These are phyloP conservation scores for Pantherophis guttatus DNA, from an alignment of 2,113 vertebrate species.

Conservation along the genomic window DNA sequence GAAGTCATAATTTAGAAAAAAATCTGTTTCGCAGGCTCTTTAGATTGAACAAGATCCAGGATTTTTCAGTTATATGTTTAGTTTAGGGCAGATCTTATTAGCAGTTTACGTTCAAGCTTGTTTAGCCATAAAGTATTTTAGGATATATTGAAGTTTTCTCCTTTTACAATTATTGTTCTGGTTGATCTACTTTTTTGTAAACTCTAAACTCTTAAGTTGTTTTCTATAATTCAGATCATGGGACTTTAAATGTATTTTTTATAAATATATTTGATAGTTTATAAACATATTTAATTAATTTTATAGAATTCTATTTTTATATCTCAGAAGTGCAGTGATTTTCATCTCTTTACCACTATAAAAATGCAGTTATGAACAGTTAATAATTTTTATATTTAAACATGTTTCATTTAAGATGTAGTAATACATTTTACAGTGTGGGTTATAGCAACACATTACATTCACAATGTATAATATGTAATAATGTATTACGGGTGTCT, in stretches of 20 bases:
- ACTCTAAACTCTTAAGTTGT: slow-evolving; percentile 46
- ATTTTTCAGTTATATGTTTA: background rate
- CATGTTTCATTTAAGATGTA: background rate
- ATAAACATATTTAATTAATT: background rate
- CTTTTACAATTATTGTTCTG: slow-evolving; percentile 45
- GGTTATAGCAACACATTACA: background rate
- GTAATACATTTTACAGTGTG: background rate
- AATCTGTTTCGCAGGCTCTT: slow-evolving; percentile 72
- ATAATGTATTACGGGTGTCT: too few species aligned
- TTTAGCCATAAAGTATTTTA: slow-evolving; percentile 68
- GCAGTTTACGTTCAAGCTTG: slow-evolving; percentile 62
- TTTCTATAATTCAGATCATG: slow-evolving; percentile 22
- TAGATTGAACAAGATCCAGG: slow-evolving; percentile 59
- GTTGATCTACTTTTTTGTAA: slow-evolving; percentile 28
- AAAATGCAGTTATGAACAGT: background rate
- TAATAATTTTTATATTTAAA: background rate
- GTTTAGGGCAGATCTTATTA: slow-evolving; percentile 59
- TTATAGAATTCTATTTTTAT: background rate
- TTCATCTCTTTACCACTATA: background rate
- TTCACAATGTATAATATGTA: background rate
- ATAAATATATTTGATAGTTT: background rate
- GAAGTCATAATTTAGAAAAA: slow-evolving; percentile 75
- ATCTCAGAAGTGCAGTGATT: background rate
- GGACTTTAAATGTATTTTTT: slow-evolving; percentile 33
- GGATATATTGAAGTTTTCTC: slow-evolving; percentile 55